Base-by-base conservation (phyloP, 2,888 invertebrate species). In the Drosophila putrida region DNA sequence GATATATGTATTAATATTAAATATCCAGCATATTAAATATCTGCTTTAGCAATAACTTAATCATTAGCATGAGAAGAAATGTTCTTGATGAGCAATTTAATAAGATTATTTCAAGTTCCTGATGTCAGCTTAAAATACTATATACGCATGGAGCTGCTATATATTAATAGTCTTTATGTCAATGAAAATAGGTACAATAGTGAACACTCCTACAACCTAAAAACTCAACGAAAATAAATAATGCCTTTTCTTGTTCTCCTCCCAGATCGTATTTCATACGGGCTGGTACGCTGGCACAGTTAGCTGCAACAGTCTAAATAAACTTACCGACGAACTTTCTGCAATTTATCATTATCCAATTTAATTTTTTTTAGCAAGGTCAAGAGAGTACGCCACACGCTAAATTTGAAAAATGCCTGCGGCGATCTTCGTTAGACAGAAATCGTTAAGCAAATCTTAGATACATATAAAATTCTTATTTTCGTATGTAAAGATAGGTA, bases 201-300 rank as follows among this genome's bases (percentile, higher is more conserved):
- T 28, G 46, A 69, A 68, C 75, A 74, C 75, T 28, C 78, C 75
- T 50, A 74, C 78, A 69, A 62, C 13, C 28, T 59, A 61, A 35
- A 39, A 58, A 15, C 20, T 13, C 39, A 51, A 57, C 51, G 61
- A 73, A 67, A 58, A 57, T 44, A 11, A 27, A 60, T 43, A 63
- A 60, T 55, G 44, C 47, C 38, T 58, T 64, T 53, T 50, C 11
- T 41, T 50, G 31, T 49, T 54, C 49, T 31, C 70, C 58, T 50
- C 55, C 75, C 75, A 44, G 59, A 53, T 79, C 66, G 59, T 79
- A 67, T 77, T 67, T 71, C 79, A 77, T 79, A 58, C 75, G 71
- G 78, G n/a, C 41, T 50, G 31, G 31, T 9, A 31, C 31, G 31
- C 31, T 31, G 64, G 59, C 78, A 55, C 47, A 71, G 59, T 62